Conservation (phyloP, 2,797 vertebrate genomes). For the Ctenopoma multispine region DNA sequence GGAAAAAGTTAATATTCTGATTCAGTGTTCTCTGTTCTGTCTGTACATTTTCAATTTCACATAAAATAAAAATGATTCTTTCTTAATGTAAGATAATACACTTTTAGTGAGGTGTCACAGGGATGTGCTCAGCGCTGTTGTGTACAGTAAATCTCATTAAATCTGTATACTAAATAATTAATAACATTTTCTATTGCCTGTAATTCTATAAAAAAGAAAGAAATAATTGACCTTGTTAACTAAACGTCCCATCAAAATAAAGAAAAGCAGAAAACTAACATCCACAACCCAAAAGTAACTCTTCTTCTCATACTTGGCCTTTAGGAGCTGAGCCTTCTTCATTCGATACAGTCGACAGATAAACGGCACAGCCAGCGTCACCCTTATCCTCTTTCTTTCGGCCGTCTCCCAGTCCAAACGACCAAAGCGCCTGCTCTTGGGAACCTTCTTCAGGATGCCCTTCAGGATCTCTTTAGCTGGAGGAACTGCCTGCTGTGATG, state of each 20-base stretch:
- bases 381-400: slow-evolving; percentile 54
- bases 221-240: background rate
- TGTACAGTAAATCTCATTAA: too few relatives aligned
- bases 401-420: slow-evolving; percentile 10
- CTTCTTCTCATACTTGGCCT: slow-evolving; percentile 76
- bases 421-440: slow-evolving; percentile 27
- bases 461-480: slow-evolving; percentile 68
- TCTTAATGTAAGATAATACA: too few relatives aligned
- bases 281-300: background rate
- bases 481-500: slow-evolving; percentile 50
- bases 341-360: slow-evolving; percentile 76
- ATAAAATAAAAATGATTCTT: too few relatives aligned
- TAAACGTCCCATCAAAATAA: background rate
- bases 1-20: too few relatives aligned
- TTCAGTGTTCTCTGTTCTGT: too few relatives aligned
- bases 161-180: too few relatives aligned
- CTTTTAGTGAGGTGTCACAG: too few relatives aligned
- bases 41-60: too few relatives aligned
- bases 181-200: background rate
- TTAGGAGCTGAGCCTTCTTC: slow-evolving; percentile 74
- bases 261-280: background rate
- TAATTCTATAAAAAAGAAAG: too few relatives aligned
- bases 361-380: slow-evolving; percentile 79
- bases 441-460: slow-evolving; percentile 73
- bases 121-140: too few relatives aligned